Evolutionary conservation across 2,797 vertebrate species (phyloP).

Genomic region (Pipistrellus nathusii): DNA sequence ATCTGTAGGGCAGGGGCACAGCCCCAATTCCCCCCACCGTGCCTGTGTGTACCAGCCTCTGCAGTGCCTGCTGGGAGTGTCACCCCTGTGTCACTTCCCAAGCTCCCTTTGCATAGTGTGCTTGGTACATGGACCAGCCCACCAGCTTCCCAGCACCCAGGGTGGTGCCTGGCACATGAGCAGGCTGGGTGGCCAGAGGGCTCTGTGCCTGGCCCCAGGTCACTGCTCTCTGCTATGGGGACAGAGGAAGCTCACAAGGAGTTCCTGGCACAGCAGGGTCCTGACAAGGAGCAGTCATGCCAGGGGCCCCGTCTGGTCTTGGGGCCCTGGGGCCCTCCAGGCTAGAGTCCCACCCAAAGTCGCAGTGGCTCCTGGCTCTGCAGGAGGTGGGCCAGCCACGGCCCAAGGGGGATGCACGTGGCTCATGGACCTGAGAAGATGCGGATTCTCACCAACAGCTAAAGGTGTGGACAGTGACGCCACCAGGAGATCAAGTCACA

Average conservation of each 20-base stretch:
- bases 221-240: rapidly evolving
- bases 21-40: rapidly evolving
- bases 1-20: rapidly evolving
- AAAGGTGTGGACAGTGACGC: background rate
- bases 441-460: background rate
- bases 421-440: background rate
- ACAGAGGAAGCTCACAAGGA: rapidly evolving
- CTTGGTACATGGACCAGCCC: background rate
- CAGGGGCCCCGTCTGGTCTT: rapidly evolving
- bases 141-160: rapidly evolving
- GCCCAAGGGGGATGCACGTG: rapidly evolving
- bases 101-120: background rate
- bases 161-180: too few species aligned
- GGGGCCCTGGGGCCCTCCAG: rapidly evolving
- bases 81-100: rapidly evolving
- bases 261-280: background rate
- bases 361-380: rapidly evolving
- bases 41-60: background rate
- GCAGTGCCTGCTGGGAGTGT: rapidly evolving
- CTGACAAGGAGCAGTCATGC: rapidly evolving
- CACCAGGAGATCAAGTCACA: background rate
- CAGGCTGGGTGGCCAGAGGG: rapidly evolving
- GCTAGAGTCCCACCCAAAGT: rapidly evolving
- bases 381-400: rapidly evolving
- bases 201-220: rapidly evolving